Percentiles rank a stretch among this genome's conserved stretches.
Conservation (phyloP, 2,888 invertebrate species). For the Deroplatys truncata region DNA sequence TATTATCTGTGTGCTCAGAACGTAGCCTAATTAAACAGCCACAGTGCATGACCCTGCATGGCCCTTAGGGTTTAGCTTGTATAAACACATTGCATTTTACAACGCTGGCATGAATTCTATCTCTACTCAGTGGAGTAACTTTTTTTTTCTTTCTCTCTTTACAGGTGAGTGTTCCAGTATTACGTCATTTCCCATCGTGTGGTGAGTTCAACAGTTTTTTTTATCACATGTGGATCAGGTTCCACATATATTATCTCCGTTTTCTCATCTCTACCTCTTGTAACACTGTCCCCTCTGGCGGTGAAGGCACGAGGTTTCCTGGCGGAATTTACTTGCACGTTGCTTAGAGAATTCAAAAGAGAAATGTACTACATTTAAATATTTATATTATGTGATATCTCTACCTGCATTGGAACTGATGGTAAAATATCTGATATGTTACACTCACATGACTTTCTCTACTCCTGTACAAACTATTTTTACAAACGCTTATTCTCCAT, state of each 20-base stretch:
- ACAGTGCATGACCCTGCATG: background rate
- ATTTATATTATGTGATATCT: no score
- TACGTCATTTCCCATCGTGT: background rate
- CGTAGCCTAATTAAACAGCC: background rate
- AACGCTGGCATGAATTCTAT: background rate
- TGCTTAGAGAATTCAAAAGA: no score
- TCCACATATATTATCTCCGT: background rate
- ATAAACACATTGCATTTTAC: background rate
- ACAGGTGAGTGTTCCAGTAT: background rate
- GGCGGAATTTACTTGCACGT: no score
- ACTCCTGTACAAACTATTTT: no score
- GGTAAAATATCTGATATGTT: no score
- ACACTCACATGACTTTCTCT: no score
- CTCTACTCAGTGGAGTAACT: background rate
- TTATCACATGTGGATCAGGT: background rate
- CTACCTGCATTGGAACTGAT: no score
- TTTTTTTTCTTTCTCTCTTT: background rate
- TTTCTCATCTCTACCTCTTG: background rate
- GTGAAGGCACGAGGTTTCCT: no score
- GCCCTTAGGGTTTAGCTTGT: background rate
- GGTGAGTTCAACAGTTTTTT: background rate
- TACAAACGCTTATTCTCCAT: no score
- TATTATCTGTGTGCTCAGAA: no score
- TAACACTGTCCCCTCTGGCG: no score
- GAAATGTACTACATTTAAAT: no score